phyloP scores from a whole-genome alignment of 1,140 invertebrate genomes.

The Gryllus bimaculatus region DNA sequence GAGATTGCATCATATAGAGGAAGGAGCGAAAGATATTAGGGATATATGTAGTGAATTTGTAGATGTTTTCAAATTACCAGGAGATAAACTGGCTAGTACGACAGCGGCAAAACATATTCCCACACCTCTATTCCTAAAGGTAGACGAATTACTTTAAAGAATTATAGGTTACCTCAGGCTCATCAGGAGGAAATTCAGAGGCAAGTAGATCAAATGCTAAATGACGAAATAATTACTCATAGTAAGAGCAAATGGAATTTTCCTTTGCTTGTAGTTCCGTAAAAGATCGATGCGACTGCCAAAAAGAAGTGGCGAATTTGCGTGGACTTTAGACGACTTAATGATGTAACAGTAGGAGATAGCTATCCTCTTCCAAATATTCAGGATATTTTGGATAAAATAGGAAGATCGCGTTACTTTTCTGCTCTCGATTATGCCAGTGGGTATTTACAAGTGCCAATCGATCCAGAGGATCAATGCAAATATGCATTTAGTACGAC shows the following conservation, averaged over 20 bases:
- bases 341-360: constrained; percentile 31
- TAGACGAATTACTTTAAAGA: background rate
- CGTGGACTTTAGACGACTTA: constrained; percentile 36
- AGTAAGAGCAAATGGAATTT: constrained; percentile 8
- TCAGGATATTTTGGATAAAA: constrained; percentile 30
- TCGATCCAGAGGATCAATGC: constrained; percentile 27
- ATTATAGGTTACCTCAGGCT: constrained; percentile 16
- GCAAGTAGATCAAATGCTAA: constrained; percentile 14
- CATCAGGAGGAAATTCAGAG: constrained; percentile 13
- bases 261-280: constrained; percentile 16
- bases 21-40: constrained; percentile 10
- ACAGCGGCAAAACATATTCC: constrained; percentile 15
- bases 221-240: constrained; percentile 17
- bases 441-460: constrained; percentile 29
- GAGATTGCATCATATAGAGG: constrained; percentile 15
- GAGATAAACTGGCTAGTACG: constrained; percentile 14
- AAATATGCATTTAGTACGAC: constrained; percentile 39
- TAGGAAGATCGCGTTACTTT: constrained; percentile 30
- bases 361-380: constrained; percentile 25
- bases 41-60: constrained; percentile 10
- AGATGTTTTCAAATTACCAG: constrained; percentile 19
- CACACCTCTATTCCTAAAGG: background rate
- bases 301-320: constrained; percentile 22
- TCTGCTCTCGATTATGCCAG: constrained; percentile 30
- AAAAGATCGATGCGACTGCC: constrained; percentile 14